Conservation (phyloP, 1,140 invertebrate genomes). For the Micrasema longulum region DNA sequence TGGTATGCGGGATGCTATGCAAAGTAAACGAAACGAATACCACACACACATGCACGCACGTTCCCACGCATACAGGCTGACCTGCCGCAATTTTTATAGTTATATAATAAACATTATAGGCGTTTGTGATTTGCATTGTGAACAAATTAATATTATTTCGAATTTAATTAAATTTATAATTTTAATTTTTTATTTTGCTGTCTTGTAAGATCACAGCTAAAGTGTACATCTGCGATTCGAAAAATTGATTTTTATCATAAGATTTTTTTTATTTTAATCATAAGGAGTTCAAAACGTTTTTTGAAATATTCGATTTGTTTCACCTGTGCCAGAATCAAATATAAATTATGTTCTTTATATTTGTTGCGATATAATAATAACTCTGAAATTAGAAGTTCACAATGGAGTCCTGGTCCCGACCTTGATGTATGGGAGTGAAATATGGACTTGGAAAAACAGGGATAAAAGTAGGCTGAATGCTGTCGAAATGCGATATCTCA, state of each 20-base stretch:
- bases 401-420: too few relatives aligned
- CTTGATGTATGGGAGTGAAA: too few relatives aligned
- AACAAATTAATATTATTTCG: not conserved
- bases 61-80: constrained; percentile 6
- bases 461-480: too few relatives aligned
- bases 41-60: not conserved
- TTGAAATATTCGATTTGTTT: too few relatives aligned
- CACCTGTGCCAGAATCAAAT: too few relatives aligned
- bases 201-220: not conserved
- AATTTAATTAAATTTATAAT: too few relatives aligned
- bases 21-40: not conserved
- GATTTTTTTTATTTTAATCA: not conserved
- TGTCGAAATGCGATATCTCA: too few relatives aligned
- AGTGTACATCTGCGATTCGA: not conserved
- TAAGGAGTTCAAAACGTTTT: not conserved
- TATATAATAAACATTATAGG: not conserved
- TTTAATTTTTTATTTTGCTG: too few relatives aligned
- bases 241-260: not conserved
- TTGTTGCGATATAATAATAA: too few relatives aligned
- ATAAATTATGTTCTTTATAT: too few relatives aligned
- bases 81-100: constrained; percentile 3
- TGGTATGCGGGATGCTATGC: not conserved
- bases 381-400: too few relatives aligned
- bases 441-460: too few relatives aligned
- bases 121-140: not conserved